Conservation (phyloP, 2,888 invertebrate genomes). For the Ephialtes manifestator region DNA sequence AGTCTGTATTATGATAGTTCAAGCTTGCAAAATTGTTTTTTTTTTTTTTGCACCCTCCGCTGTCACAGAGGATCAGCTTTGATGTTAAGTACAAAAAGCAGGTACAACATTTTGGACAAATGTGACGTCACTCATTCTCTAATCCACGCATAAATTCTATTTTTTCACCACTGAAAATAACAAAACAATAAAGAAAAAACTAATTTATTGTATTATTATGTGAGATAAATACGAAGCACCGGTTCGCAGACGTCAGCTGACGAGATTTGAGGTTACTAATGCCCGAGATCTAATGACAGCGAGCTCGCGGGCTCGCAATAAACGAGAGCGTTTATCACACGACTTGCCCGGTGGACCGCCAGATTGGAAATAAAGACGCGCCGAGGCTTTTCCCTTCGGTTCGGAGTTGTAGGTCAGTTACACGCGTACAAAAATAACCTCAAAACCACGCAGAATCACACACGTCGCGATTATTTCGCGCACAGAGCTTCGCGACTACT, state of each 20-base stretch:
- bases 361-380: conserved; percentile 68
- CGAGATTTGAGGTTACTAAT: conserved; percentile 20
- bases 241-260: conserved; percentile 22
- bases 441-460: conserved; percentile 58
- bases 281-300: conserved; percentile 5
- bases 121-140: conserved; percentile 20
- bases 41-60: conserved; percentile 24
- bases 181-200: background rate
- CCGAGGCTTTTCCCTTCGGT: conserved; percentile 40
- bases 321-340: conserved; percentile 31
- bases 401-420: conserved; percentile 71
- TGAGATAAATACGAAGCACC: background rate
- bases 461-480: conserved; percentile 16
- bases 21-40: background rate
- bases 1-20: background rate
- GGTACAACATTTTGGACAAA: conserved; percentile 71
- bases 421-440: conserved; percentile 71
- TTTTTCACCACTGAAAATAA: background rate
- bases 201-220: background rate
- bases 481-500: background rate
- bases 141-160: background rate
- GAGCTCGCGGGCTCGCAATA: background rate
- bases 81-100: conserved; percentile 75
- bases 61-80: conserved; percentile 75
- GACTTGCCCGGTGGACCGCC: conserved; percentile 68